Evolutionary conservation across 2,113 vertebrate genomes (phyloP), one percentile per base, ranked within the genome.

Genomic region (Deroptyus accipitrinus): DNA sequence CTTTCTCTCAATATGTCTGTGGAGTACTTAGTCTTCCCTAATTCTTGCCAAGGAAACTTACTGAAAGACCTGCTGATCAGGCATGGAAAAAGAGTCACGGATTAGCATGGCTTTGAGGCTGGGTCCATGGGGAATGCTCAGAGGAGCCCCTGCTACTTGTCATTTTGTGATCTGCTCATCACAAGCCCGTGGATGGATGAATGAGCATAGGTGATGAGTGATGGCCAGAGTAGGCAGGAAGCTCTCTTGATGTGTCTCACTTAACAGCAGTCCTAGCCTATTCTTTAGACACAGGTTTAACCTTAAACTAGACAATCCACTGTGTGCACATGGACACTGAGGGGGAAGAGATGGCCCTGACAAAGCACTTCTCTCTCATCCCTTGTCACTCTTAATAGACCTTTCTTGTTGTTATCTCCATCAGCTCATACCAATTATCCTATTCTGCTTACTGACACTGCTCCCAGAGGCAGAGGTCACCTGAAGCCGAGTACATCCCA

Each of bases 391-490:
- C 16, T 9, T 92, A 68, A 70, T 3, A 41, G 83, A 81, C 68
- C 8, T 70, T 79, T 76, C 94, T 85, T 44, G 84, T 69, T 63
- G 73, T 39, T 61, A 52, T 69, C 83, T 83, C 35, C 73, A 93
- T 39, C 72, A 91, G 39, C 48, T 69, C 41, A 28, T 41, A 37
- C 23, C 44, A 67, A 8, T 25, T 70, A 51, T 77, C 62, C 84
- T 46, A 3, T 41, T 73, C 73, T 59, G 54, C 42, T 76, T 74
- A 10, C 69, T 92, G 95, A 81, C 91, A 41, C 83, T 49, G 66
- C 44, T 94, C 89, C 89, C 77, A 61, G 74, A 49, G n/a, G 35
- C 93, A 83, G 91, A 89, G 83, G 89, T 79, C 86, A 83, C 4
- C 64, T 39, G 66, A 24, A 87, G 46, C 5, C 1, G 0, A 61